Evolutionary conservation across 2,113 vertebrate genomes (phyloP), one percentile per base, ranked within the genome.

Genomic region (Triplophysa tibetana): DNA sequence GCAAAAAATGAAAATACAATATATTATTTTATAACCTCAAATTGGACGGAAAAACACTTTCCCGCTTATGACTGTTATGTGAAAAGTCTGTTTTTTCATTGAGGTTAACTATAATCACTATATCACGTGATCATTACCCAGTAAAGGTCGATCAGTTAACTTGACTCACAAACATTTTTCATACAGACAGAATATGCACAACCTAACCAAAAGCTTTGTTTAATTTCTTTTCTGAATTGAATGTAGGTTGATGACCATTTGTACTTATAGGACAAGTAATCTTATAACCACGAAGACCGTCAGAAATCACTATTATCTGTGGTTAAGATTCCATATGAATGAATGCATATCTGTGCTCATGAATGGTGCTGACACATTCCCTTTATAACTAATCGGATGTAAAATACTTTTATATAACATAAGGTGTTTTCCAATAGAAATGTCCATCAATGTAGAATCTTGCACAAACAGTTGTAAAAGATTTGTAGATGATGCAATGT

Each of bases 301-400:
- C 52, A 23, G 68, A 12, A 69, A 21, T 50, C 66, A 8, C 21
- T 23, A 43, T 41, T 65, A 65, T 65, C 29, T 11, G 16, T 70
- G 6, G 13, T 50, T 23, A 69, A 70, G 2, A n/a, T 38, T 38
- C 33, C 33, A 38, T 38, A 38, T 38, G 33, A 38, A 38, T 60
- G 45, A 70, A 70, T n/a, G 6, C 17, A 56, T 17, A 29, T 50
- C 12, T 16, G 48, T 33, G 52, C 41, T 17, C 23, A n/a, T 24
- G 26, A 41, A 74, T 16, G 43, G 26, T 74, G 76, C 54, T 68
- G 12, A 68, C 12, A 26, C 63, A 68, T 78, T 82, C 41, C 50
- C 29, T n/a, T 60, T 54, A 33, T 4, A 24, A 67, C 29, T 41
- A 26, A 50, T n/a, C 61, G 24, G 67, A 73, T 67, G 50, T 72